Evolutionary conservation across 2,113 vertebrate genomes (phyloP).

Genomic region (Lutjanus erythropterus): DNA sequence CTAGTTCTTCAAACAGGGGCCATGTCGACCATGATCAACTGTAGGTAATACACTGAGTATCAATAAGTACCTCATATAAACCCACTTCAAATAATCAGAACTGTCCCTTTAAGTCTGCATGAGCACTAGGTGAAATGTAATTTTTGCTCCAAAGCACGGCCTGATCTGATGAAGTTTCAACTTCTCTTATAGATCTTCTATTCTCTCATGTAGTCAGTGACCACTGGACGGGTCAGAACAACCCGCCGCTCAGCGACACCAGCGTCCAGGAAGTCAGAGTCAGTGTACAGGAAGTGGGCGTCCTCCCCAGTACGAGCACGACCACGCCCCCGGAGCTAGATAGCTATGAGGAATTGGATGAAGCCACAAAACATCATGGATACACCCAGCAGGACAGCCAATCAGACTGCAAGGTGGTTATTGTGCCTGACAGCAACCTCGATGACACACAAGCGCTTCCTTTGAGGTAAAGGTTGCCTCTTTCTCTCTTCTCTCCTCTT

Average conservation of each 20-base stretch:
- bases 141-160: slow-evolving; percentile 27
- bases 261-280: slow-evolving; percentile 79
- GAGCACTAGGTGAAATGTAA: slow-evolving; percentile 18
- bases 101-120: too few species aligned
- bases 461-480: slow-evolving; percentile 76
- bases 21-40: too few species aligned
- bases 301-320: slow-evolving; percentile 81
- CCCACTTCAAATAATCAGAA: too few species aligned
- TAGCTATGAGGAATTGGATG: slow-evolving; percentile 54
- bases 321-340: slow-evolving; percentile 44
- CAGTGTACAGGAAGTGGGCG: slow-evolving; percentile 77
- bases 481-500: too few species aligned
- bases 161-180: slow-evolving; percentile 80
- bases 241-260: slow-evolving; percentile 69
- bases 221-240: slow-evolving; percentile 86
- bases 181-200: slow-evolving; percentile 86
- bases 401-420: slow-evolving; percentile 74
- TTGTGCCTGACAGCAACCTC: slow-evolving; percentile 71
- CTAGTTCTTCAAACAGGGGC: too few species aligned
- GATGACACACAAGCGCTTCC: slow-evolving; percentile 72
- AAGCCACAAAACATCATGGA: slow-evolving; percentile 69
- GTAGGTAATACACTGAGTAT: too few species aligned
- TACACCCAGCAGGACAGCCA: slow-evolving; percentile 74
- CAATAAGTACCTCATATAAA: too few species aligned
- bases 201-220: slow-evolving; percentile 88